Evolutionary conservation across 2,888 invertebrate genomes (phyloP).

Genomic region (Minunthozetes semirufus): DNA sequence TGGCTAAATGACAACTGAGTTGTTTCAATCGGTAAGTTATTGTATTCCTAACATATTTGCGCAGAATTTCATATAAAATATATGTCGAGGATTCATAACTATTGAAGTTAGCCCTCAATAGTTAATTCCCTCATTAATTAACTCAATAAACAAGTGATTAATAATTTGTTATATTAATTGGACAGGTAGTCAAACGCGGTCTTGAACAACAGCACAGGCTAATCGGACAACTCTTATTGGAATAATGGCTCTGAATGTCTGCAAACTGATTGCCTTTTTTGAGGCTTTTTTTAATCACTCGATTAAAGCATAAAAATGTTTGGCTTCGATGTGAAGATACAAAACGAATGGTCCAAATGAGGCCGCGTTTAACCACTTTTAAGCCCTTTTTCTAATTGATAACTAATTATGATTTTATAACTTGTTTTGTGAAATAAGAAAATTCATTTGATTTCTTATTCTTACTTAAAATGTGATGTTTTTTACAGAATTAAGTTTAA

Average conservation of each 20-base stretch:
- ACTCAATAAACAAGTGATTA: neutral
- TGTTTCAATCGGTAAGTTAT: too few relatives aligned
- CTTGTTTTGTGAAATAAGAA: neutral
- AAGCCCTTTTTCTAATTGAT: neutral
- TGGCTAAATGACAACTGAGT: constrained; percentile 18
- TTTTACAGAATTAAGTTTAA: neutral
- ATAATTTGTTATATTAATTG: neutral
- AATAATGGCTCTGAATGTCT: neutral
- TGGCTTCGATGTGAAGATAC: constrained; percentile 5
- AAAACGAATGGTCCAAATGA: neutral
- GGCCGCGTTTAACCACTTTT: constrained; percentile 13
- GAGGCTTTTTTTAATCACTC: neutral
- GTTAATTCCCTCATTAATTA: neutral
- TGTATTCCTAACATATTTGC: neutral
- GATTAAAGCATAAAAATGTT: neutral
- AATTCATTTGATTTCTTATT: neutral
- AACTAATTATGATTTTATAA: neutral
- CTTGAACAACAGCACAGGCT: constrained; percentile 5
- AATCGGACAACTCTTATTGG: constrained; percentile 24
- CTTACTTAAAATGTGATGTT: neutral
- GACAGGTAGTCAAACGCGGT: constrained; percentile 18
- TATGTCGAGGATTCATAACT: constrained; percentile 10
- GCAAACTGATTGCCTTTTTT: neutral
- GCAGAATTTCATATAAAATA: neutral
- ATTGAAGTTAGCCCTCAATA: neutral